Conservation (phyloP, 2,797 vertebrate species). For the Taeniopygia guttata region DNA sequence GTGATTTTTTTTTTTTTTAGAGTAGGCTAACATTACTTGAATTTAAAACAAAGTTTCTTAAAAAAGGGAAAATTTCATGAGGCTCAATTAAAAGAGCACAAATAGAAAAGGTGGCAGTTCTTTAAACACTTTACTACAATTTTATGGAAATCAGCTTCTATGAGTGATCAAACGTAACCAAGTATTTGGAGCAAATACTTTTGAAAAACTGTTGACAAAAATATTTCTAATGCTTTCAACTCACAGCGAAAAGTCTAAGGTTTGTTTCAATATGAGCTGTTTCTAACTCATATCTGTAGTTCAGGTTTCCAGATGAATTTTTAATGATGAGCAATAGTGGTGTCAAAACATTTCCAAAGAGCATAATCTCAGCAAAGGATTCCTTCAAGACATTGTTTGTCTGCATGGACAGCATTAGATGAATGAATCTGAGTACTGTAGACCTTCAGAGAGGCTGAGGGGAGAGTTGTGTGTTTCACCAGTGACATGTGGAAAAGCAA, state of each 20-base stretch:
- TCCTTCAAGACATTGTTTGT: constrained; percentile 24
- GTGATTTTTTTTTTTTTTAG: neutral
- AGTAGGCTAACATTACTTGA: neutral
- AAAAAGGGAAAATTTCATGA: neutral
- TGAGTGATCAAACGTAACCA: neutral
- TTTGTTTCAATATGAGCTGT: neutral
- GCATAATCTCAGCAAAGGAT: neutral
- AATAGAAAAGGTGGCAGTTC: neutral
- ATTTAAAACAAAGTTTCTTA: neutral
- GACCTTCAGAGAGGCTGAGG: neutral
- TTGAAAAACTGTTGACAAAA: neutral
- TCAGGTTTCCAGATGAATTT: neutral
- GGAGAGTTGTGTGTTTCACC: constrained; percentile 52
- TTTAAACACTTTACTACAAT: neutral
- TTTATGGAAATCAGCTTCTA: neutral
- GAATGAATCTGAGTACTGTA: neutral
- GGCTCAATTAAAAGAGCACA: neutral
- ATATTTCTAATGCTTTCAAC: neutral
- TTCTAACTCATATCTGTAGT: neutral
- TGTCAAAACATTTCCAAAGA: neutral
- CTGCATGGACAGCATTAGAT: neutral
- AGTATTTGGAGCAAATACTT: neutral
- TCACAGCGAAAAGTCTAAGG: neutral
- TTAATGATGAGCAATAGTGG: neutral
- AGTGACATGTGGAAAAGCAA: constrained; percentile 70